phyloP scores from a whole-genome alignment of 2,888 invertebrate species.

The Troides aeacus region DNA sequence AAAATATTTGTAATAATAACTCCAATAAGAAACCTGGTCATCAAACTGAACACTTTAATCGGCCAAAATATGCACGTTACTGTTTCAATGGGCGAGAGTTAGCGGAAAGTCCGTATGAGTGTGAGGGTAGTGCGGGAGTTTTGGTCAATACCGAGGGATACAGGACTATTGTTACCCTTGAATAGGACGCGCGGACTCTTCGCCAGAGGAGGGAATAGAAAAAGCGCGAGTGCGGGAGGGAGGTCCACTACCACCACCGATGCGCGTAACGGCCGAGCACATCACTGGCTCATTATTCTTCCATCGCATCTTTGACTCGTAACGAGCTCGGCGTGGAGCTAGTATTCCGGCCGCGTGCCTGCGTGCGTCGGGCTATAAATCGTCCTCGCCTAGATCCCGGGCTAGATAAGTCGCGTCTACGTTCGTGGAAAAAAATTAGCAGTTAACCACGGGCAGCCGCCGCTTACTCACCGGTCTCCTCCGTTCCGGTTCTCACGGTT shows the following conservation, averaged over 20 bases:
- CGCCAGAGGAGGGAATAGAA: no score
- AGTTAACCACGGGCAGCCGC: background rate
- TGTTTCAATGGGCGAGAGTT: no score
- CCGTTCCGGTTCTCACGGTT: slow-evolving; percentile 6
- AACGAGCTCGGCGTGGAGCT: background rate
- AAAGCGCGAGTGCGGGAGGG: background rate
- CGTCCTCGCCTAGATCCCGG: slow-evolving; percentile 15
- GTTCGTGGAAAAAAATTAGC: slow-evolving; percentile 19
- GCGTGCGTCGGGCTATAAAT: slow-evolving; percentile 16
- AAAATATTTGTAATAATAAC: no score
- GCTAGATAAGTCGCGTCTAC: slow-evolving; percentile 10
- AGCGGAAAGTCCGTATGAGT: no score
- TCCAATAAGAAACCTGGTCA: no score
- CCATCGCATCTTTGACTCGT: background rate
- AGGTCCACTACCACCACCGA: background rate
- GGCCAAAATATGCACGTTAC: no score
- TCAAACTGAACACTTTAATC: no score
- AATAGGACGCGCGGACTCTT: no score
- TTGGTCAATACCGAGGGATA: no score
- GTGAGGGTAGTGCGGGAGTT: no score
- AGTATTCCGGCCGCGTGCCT: slow-evolving; percentile 14
- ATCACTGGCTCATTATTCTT: slow-evolving; percentile 9
- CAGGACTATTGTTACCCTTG: no score
- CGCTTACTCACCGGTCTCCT: background rate
- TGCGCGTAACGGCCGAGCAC: background rate